These are phyloP conservation scores for Nebria salina DNA, from an alignment of 2,888 invertebrate genomes.

Conservation along the genomic window DNA sequence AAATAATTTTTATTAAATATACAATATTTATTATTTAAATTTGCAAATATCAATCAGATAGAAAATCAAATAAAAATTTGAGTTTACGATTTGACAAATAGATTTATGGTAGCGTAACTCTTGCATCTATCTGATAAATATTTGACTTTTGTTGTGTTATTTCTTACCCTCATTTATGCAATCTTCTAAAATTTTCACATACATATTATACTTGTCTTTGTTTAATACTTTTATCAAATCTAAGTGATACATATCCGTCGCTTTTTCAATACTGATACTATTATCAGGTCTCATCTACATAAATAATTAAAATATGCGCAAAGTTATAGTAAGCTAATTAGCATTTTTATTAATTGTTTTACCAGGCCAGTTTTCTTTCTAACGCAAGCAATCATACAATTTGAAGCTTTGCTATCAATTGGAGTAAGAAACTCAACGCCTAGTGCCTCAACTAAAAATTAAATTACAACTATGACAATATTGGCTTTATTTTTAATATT, in stretches of 20 bases:
- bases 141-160: too few species aligned
- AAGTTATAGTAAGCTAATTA: neutral
- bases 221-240: neutral
- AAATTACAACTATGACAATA: neutral
- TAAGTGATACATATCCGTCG: too few species aligned
- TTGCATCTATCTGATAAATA: too few species aligned
- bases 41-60: too few species aligned
- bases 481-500: neutral
- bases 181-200: neutral
- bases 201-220: neutral
- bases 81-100: too few species aligned
- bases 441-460: neutral
- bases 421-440: neutral
- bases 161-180: neutral
- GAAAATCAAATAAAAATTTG: too few species aligned
- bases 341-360: neutral
- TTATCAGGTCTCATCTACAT: constrained; percentile 7
- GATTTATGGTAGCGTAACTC: too few species aligned
- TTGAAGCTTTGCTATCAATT: neutral
- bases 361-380: neutral
- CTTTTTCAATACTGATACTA: neutral
- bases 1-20: neutral
- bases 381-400: constrained; percentile 3
- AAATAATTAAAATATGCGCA: neutral
- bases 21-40: too few species aligned